These are phyloP conservation scores for Meriones unguiculatus DNA, from an alignment of 2,113 vertebrate species.

Conservation along the genomic window DNA sequence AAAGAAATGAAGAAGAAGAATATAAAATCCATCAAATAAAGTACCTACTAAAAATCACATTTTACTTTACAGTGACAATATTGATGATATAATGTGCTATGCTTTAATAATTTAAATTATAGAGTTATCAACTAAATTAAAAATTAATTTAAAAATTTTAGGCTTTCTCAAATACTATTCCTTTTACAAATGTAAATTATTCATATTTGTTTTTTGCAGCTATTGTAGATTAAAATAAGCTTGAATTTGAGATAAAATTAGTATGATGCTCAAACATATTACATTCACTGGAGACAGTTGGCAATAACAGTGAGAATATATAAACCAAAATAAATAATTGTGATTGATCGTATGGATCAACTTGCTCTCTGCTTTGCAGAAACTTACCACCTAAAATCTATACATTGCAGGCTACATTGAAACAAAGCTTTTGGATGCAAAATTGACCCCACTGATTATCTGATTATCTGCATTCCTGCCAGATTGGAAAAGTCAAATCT, in stretches of 20 bases:
- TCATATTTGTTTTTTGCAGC: neutral
- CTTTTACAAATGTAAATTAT: slow-evolving; percentile 19
- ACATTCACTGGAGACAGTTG: neutral
- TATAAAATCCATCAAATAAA: neutral
- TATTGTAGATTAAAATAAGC: neutral
- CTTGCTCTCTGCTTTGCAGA: neutral
- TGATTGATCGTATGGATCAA: neutral
- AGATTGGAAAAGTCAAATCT: neutral
- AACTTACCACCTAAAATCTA: neutral
- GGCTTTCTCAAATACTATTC: neutral
- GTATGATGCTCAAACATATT: neutral
- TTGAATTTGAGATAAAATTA: slow-evolving; percentile 9
- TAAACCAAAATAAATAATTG: neutral
- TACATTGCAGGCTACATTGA: neutral
- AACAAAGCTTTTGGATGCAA: neutral
- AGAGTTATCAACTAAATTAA: neutral
- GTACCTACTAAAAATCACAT: neutral
- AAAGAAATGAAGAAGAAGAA: neutral
- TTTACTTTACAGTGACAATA: slow-evolving; percentile 5
- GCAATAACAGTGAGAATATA: neutral
- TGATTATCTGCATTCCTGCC: neutral
- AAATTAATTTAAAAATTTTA: slow-evolving; percentile 1
- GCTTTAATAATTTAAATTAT: slow-evolving; percentile 21
- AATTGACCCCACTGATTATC: neutral
- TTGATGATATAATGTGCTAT: slow-evolving; percentile 30